Evolutionary conservation across 2,797 vertebrate genomes (phyloP), one percentile per base, ranked within the genome.

Genomic region (Sebastes reedi): DNA sequence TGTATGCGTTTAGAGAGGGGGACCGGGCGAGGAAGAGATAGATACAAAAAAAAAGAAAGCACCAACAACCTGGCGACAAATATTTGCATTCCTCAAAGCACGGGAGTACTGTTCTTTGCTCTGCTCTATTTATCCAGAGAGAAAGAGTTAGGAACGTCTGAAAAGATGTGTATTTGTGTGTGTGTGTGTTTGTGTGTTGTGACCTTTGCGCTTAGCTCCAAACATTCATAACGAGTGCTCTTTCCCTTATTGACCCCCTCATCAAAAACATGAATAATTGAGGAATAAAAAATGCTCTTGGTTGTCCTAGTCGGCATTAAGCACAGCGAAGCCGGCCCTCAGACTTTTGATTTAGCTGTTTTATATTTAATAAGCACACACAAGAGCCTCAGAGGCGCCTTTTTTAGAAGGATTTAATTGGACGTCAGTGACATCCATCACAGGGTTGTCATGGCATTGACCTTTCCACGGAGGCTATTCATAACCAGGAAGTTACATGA

Each of bases 281-380:
- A 94, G 86, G 90, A 84, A 88, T 89, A 83, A 67, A 71, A 81
- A 81, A 89, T 50, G 89, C 83, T 90, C 83, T 80, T 67, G 82
- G 87, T 94, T 84, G 93, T 94, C 91, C 91, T 89, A 87, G 85
- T 83, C 88, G 84, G 85, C 87, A 84, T 93, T 92, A 91, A 92
- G 89, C 90, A 86, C 85, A 89, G 82, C 89, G 88, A 88, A 87
- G 88, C 83, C 81, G 90, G 88, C 72, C 93, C 90, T 91, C 85
- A 86, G 88, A 94, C 92, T 94, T 95, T 93, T 95, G 95, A 95
- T 95, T 96, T 94, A 94, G 94, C 94, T 93, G 89, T 94, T 96
- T 95, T 95, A 95, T 94, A 95, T 96, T 96, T 96, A 96, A 96
- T 96, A 96, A 95, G 95, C 93, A 92, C 92, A 93, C 85, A 87